Percentiles rank a stretch among this genome's conserved stretches.
These are phyloP conservation scores for Pseudochirops corinnae DNA, from an alignment of 2,797 vertebrate genomes.

Conservation along the genomic window DNA sequence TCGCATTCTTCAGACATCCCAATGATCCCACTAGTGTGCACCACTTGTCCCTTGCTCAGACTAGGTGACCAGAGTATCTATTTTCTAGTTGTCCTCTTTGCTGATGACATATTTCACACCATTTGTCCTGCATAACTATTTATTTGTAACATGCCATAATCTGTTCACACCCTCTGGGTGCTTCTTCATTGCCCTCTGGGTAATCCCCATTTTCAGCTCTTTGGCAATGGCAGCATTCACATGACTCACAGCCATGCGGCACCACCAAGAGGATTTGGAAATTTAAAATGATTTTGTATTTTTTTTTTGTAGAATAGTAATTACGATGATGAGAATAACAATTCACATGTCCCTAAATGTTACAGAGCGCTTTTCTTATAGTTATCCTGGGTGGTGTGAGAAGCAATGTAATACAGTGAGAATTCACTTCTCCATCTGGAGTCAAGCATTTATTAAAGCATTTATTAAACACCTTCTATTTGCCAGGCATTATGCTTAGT, in stretches of 20 bases:
- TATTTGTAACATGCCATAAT: conserved; percentile 7
- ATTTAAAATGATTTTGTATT: not conserved
- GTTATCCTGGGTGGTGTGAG: not conserved
- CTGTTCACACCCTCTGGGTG: conserved; percentile 2
- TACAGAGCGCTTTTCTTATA: not conserved
- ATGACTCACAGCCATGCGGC: not conserved
- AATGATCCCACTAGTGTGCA: not conserved
- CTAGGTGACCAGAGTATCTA: not conserved
- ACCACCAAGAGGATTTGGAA: not conserved
- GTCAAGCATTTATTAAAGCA: no score
- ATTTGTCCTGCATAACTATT: conserved; percentile 3
- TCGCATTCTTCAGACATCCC: not conserved
- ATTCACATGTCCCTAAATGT: not conserved
- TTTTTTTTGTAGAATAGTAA: not conserved
- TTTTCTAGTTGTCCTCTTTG: not conserved
- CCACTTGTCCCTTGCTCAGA: not conserved
- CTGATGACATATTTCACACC: not conserved
- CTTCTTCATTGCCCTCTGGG: not conserved
- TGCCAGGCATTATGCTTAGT: not conserved
- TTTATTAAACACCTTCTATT: not conserved
- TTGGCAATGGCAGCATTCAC: not conserved
- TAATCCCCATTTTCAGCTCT: not conserved
- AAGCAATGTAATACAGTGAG: not conserved
- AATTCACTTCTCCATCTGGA: not conserved
- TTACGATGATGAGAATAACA: not conserved